Base-by-base conservation (phyloP, 1,140 invertebrate genomes). In the Dinoponera quadriceps region DNA sequence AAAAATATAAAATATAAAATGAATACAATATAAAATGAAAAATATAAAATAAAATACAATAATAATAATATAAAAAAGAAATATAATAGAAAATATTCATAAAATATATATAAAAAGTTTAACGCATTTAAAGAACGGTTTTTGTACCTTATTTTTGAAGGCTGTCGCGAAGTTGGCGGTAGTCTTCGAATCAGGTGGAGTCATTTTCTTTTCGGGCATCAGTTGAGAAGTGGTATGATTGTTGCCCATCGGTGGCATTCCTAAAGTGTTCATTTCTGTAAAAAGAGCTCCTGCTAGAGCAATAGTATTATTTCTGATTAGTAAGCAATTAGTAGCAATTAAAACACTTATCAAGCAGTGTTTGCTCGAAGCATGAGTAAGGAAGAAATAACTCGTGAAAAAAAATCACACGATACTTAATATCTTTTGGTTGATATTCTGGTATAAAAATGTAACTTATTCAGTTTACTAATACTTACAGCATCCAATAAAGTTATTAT, bases 111-210 rank as follows among this genome's bases (percentile, higher is more conserved):
- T 54, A 62, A 7, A 73, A 48, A 38, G 5, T 29, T 29, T 20
- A 77, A 18, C 57, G 29, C n/a, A n/a, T 3, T 38, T 25, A 69
- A 27, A 25, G 9, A 49, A n/a, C 60, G 0, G 1, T 11, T 55
- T 3, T 60, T 51, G 18, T 96, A 95, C 92, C 96, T 96, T 87
- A 93, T 91, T 94, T 89, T 96, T 96, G 83, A 96, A 96, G 25
- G 96, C 95, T 88, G 96, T 96, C 38, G 95, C 95, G 91, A 96
- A 96, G 91, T 95, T 96, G 18, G 95, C 93, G 55, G 95, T 92
- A 16, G 94, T 94, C 73, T 95, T 96, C 20, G 95, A 94, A 7
- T 95, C 93, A 0, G 93, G 93, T 2, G 93, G 93, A 22, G 93
- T 93, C 92, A 93, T 93, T 27, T 93, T 92, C 69, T 94, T 94